A percentile compares a stretch with the other conserved stretches of the same genome.
phyloP scores from a whole-genome alignment of 1,140 invertebrate genomes.

The Drosophila parabipectinata region DNA sequence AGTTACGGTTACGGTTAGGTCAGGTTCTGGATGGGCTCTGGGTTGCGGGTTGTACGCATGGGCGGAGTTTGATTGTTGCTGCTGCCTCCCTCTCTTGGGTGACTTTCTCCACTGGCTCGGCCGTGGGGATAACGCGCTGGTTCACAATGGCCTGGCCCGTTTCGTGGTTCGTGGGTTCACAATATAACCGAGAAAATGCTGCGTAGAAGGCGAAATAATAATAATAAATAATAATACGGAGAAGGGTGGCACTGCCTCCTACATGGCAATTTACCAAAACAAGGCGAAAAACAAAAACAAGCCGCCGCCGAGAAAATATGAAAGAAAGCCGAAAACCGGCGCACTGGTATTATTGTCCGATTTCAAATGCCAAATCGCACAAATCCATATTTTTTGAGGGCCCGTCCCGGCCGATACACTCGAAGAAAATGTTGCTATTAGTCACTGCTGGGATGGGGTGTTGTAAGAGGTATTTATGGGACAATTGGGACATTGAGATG shows the following conservation, averaged over 20 bases:
- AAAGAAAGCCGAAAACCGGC: not conserved
- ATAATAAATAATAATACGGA: slow-evolving; percentile 50
- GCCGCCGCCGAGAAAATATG: slow-evolving; percentile 8
- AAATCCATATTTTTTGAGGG: slow-evolving; percentile 29
- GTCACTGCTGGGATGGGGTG: no score
- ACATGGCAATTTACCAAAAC: slow-evolving; percentile 75
- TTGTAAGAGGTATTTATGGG: no score
- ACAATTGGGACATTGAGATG: no score
- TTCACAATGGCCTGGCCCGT: not conserved
- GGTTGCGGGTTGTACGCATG: slow-evolving; percentile 37
- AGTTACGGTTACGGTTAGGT: slow-evolving; percentile 15
- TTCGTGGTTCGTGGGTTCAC: not conserved
- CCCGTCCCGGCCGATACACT: not conserved
- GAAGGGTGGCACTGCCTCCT: not conserved
- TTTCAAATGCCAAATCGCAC: slow-evolving; percentile 26
- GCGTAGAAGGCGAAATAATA: slow-evolving; percentile 52
- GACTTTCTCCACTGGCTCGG: not conserved
- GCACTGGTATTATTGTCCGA: slow-evolving; percentile 7
- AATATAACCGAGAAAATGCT: slow-evolving; percentile 18
- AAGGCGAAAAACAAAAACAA: slow-evolving; percentile 27
- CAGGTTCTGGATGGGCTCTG: slow-evolving; percentile 26
- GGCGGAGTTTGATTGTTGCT: slow-evolving; percentile 17
- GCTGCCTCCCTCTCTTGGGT: not conserved
- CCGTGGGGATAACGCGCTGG: not conserved
- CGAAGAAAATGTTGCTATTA: not conserved